phyloP scores from a whole-genome alignment of 1,140 invertebrate genomes.

The Atta colombica region DNA sequence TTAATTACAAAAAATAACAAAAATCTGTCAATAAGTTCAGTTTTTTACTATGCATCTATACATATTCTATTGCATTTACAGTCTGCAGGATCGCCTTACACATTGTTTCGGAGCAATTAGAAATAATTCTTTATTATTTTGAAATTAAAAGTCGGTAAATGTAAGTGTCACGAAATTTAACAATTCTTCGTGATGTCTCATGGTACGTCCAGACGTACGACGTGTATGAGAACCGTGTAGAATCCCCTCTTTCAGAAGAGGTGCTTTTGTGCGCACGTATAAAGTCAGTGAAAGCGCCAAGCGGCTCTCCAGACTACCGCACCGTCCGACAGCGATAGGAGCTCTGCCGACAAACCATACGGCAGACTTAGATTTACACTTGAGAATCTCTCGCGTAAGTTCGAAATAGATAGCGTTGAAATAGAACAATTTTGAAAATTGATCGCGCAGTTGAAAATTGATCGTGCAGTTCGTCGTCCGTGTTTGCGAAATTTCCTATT shows the following conservation, averaged over 20 bases:
- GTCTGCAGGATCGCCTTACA: background rate
- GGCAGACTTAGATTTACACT: constrained; percentile 43
- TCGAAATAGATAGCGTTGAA: background rate
- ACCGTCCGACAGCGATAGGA: constrained; percentile 84
- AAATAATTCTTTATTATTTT: constrained; percentile 2
- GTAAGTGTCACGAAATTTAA: constrained; percentile 16
- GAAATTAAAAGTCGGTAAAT: background rate
- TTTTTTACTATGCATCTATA: background rate
- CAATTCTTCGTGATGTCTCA: constrained; percentile 6
- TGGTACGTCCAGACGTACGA: constrained; percentile 19
- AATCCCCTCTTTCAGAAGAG: constrained; percentile 82
- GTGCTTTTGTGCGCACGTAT: constrained; percentile 85
- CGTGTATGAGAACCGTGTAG: constrained; percentile 56
- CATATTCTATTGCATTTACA: background rate
- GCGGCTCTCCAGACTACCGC: constrained; percentile 85
- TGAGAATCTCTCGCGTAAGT: constrained; percentile 35
- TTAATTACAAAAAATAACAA: background rate
- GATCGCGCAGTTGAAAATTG: constrained; percentile 12
- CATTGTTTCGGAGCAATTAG: background rate
- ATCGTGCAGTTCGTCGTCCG: background rate
- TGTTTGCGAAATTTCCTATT: constrained; percentile 6
- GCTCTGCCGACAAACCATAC: constrained; percentile 62
- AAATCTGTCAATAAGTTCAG: background rate
- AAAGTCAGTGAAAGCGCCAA: constrained; percentile 86
- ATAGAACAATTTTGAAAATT: constrained; percentile 14